phyloP scores from a whole-genome alignment of 2,797 vertebrate species.

The Potorous gilbertii region DNA sequence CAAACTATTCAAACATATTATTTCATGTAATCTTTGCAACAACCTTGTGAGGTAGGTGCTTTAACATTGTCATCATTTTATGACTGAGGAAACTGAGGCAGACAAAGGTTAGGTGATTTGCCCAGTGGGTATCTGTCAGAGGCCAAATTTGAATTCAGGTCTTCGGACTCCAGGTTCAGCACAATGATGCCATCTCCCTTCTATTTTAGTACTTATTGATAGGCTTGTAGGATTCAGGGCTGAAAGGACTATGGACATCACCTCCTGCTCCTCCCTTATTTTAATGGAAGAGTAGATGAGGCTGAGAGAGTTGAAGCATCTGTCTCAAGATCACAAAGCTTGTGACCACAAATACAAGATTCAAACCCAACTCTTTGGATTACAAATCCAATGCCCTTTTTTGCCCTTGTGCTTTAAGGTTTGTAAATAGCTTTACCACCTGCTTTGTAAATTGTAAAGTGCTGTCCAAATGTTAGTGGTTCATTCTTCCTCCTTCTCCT shows the following conservation, averaged over 20 bases:
- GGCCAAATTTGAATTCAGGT: not conserved
- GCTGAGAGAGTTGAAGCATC: not conserved
- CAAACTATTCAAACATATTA: not conserved
- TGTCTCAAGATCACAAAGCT: not conserved
- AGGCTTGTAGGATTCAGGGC: not conserved
- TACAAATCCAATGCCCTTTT: not conserved
- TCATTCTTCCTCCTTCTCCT: not conserved
- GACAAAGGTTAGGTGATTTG: not conserved
- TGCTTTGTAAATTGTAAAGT: not conserved
- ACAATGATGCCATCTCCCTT: not conserved
- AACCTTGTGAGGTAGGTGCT: not conserved
- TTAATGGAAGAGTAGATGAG: not conserved
- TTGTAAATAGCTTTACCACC: not conserved
- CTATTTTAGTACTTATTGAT: not conserved
- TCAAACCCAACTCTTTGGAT: not conserved
- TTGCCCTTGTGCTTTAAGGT: not conserved
- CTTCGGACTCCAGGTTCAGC: not conserved
- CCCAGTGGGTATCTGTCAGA: not conserved
- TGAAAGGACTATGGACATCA: not conserved
- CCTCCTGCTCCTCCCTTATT: not conserved
- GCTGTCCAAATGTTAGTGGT: not conserved
- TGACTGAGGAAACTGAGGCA: not conserved
- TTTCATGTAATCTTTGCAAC: not conserved
- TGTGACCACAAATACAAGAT: not conserved
- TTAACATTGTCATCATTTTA: not conserved